A percentile compares a stretch with the other conserved stretches of the same genome.
phyloP scores from a whole-genome alignment of 2,888 invertebrate genomes.

The Agriotes lineatus region DNA sequence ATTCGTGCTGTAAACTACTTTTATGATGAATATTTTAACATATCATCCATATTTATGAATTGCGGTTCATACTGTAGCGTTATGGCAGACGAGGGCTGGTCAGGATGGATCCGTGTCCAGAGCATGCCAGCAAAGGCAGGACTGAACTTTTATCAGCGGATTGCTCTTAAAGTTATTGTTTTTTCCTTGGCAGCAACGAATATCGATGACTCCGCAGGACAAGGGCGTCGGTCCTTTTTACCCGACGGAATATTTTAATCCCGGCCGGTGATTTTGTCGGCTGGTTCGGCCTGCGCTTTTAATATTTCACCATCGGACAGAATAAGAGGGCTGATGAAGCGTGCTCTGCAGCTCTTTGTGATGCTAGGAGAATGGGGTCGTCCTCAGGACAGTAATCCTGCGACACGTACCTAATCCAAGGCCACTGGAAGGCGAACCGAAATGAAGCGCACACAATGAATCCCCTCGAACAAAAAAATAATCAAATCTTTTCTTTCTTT shows the following conservation, averaged over 20 bases:
- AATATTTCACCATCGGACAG: background rate
- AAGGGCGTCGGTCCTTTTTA: background rate
- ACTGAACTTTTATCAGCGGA: background rate
- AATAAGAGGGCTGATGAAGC: conserved; percentile 13
- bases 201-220: conserved; percentile 10
- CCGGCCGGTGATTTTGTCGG: background rate
- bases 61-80: background rate
- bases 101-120: background rate
- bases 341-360: conserved; percentile 18
- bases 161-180: conserved; percentile 20
- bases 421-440: conserved; percentile 38
- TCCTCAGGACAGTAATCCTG: conserved; percentile 25
- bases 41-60: too few relatives aligned
- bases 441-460: conserved; percentile 53
- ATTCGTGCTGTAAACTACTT: background rate
- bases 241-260: conserved; percentile 1
- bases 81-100: background rate
- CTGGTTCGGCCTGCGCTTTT: background rate
- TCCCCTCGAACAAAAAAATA: conserved; percentile 48
- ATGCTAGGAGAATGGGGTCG: conserved; percentile 11
- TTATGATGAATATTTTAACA: too few relatives aligned
- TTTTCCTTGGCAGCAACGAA: conserved; percentile 5
- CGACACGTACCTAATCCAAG: conserved; percentile 34
- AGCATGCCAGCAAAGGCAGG: background rate
- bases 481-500: conserved; percentile 51